Evolutionary conservation across 2,113 vertebrate species (phyloP), one percentile per base, ranked within the genome.

Genomic region (Pardalotus punctatus): DNA sequence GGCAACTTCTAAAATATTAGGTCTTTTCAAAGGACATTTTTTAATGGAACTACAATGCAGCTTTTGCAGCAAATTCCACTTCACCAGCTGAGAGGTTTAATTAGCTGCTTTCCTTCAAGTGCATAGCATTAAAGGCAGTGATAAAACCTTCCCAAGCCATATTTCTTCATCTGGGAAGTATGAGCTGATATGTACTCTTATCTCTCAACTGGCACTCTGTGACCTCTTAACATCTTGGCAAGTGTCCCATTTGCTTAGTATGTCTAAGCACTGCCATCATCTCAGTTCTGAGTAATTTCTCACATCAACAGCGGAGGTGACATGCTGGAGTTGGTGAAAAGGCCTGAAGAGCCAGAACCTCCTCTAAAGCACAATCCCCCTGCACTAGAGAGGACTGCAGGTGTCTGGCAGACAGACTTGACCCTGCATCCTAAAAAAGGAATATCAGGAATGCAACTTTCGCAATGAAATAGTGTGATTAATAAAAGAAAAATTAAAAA

Each of bases 251-350:
- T 81, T 91, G 40, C 81, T 85, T 53, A 23, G 50, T 70, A 16
- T 38, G 76, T 61, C 72, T 81, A 33, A 94, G 69, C 54, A 29
- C 51, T 58, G 54, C 88, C 66, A 87, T 90, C 88, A 76, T 64
- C 48, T 88, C 81, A 56, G 38, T 69, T 81, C 66, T 65, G 66
- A 79, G 74, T 27, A 69, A 95, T 91, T 94, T 93, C 90, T 87
- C 81, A 79, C 66, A 18, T 79, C 60, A 91, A 11, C 66, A 43
- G 43, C 29, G 70, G n/a, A 65, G 86, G 70, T 93, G 81, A 81
- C 77, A 24, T 10, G 27, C 51, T 89, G 78, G 70, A 65, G 78
- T 7, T 93, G 90, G 21, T 87, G 79, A 93, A 79, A 86, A 66
- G 66, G 42, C 54, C 64, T 82, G 31, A 77, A 76, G 80, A 88